Evolutionary conservation across 1,140 invertebrate species (phyloP), one percentile per base, ranked within the genome.

Genomic region (Magallana angulata): DNA sequence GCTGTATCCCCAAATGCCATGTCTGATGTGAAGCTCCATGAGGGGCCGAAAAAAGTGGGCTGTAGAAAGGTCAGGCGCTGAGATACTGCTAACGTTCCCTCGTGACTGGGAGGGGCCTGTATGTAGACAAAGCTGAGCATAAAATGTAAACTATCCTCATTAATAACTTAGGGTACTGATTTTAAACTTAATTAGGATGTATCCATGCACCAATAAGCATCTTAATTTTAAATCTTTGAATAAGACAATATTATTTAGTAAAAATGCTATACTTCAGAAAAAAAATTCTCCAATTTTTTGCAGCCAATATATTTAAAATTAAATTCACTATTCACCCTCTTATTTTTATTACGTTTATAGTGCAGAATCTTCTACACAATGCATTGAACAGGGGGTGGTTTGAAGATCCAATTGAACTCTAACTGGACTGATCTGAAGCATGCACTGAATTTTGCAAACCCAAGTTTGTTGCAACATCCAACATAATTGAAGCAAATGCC

Each of bases 1-100:
- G 97, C 96, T 0, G 96, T 96, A 90, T 97, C 97, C 0, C 95
- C 95, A 85, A 96, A 96, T 56, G 95, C 95, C 36, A 95, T 91
- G 57, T 95, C 93, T 8, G 96, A 95, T 7, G 95, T 95, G 88
- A 97, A 96, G 64, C 95, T 93, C 96, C 60, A 96, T 96, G 92
- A 83, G 1, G 85, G 57, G 9, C 93, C 93, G 88, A 96, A 97
- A 24, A 96, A 90, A 0, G 96, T 97, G 86, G 96, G 94, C 92
- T 96, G 96, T 0, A 96, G 93, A 0, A 96, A 96, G 16, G 95
- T 95, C 0, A 96, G 90, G 30, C 95, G 94, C 58, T 95, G 93
- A 18, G 96, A 95, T 0, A 96, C 95, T 86, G 92, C 85, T 89
- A 96, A 94, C 18, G 96, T 96, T 4, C 93, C 95, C 87, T 95